These are phyloP conservation scores for Colius striatus DNA, from an alignment of 2,113 vertebrate genomes.

Conservation along the genomic window DNA sequence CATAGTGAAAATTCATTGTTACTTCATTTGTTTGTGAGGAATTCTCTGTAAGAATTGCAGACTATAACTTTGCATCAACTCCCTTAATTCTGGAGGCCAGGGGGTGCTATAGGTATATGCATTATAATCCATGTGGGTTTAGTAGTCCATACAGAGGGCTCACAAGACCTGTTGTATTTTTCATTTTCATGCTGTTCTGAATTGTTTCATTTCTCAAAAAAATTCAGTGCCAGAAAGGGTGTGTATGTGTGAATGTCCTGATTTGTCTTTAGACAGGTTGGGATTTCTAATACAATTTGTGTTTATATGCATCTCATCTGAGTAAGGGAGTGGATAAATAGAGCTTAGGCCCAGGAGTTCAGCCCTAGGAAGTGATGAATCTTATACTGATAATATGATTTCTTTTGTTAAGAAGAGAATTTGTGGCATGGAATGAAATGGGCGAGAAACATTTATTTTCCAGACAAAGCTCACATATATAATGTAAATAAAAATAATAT, in stretches of 20 bases:
- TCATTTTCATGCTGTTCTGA: background rate
- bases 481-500: background rate
- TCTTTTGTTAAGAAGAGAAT: background rate
- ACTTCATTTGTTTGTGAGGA: background rate
- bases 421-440: background rate
- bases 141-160: background rate
- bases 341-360: background rate
- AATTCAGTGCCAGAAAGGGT: background rate
- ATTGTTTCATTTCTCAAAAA: background rate
- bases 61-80: background rate
- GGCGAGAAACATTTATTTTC: background rate
- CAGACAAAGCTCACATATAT: background rate
- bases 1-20: background rate
- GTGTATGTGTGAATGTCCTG: rapidly evolving
- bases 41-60: background rate
- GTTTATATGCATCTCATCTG: background rate
- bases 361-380: background rate
- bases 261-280: background rate
- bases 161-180: background rate
- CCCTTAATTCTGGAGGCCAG: conserved; percentile 33
- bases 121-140: background rate
- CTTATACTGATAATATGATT: background rate
- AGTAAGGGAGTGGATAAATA: background rate
- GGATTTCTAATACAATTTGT: background rate
- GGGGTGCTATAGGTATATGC: conserved; percentile 50